Percentiles rank a stretch among this genome's conserved stretches.
phyloP scores from a whole-genome alignment of 35 echinoderm and acorn worm genomes.

The Strongylocentrotus purpuratus region DNA sequence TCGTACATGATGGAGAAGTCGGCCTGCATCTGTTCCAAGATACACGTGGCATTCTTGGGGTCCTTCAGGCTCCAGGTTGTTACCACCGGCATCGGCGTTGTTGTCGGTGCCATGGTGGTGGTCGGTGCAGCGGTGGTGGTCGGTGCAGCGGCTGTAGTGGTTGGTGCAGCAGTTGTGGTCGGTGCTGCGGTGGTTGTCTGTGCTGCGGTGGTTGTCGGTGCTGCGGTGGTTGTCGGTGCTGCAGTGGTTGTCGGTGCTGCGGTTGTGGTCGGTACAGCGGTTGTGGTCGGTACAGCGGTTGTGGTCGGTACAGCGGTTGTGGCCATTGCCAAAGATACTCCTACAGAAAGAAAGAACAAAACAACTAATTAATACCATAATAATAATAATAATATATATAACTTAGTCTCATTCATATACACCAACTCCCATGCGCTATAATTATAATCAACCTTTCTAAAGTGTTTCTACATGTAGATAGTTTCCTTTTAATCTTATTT shows the following conservation, averaged over 20 bases:
- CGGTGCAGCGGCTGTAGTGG: not conserved
- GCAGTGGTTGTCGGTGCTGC: not conserved
- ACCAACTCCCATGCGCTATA: too few species aligned
- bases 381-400: too few species aligned
- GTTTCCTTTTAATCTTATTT: too few species aligned
- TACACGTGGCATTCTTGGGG: not conserved
- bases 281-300: not conserved
- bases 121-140: not conserved
- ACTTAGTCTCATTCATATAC: too few species aligned
- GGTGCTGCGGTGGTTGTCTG: not conserved
- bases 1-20: slow-evolving; percentile 14
- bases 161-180: not conserved
- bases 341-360: not conserved
- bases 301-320: not conserved
- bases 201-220: not conserved
- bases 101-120: not conserved
- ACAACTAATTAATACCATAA: not conserved
- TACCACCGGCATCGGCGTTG: not conserved
- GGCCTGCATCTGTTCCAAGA: slow-evolving; percentile 40
- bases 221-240: not conserved
- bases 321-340: not conserved
- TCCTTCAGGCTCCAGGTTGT: not conserved
- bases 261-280: not conserved
- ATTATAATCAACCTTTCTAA: too few species aligned
- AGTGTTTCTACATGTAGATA: too few species aligned